Conservation (phyloP, 2,113 vertebrate species). For the Atherinomorus stipes region DNA sequence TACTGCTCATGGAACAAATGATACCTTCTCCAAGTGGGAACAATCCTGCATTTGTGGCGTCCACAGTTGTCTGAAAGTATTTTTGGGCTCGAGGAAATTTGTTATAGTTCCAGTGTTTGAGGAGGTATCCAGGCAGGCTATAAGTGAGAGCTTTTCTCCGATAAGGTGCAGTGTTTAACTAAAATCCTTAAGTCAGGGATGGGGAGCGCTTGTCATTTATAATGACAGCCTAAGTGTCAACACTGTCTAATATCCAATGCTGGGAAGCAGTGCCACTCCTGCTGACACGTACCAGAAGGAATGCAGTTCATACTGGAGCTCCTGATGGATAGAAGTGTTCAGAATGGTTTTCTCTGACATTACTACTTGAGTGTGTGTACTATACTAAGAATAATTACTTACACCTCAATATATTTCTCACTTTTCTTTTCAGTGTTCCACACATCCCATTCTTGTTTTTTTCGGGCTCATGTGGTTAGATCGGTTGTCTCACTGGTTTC, state of each 20-base stretch:
- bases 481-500: background rate
- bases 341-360: background rate
- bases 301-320: background rate
- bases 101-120: too few species aligned
- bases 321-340: background rate
- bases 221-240: background rate
- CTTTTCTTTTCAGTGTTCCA: background rate
- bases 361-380: background rate
- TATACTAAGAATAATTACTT: background rate
- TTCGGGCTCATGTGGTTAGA: background rate
- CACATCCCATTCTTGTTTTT: constrained; percentile 3
- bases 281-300: background rate
- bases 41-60: too few species aligned
- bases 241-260: background rate
- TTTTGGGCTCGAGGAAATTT: too few species aligned
- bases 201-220: background rate
- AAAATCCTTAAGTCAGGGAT: too few species aligned
- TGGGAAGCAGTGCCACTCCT: background rate
- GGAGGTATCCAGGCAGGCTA: too few species aligned
- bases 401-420: background rate
- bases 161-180: too few species aligned
- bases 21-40: too few species aligned
- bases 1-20: too few species aligned
- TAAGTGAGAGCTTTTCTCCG: too few species aligned
- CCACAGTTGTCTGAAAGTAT: too few species aligned